Conservation (phyloP, 2,888 invertebrate species). For the Stenodera caucasica region DNA sequence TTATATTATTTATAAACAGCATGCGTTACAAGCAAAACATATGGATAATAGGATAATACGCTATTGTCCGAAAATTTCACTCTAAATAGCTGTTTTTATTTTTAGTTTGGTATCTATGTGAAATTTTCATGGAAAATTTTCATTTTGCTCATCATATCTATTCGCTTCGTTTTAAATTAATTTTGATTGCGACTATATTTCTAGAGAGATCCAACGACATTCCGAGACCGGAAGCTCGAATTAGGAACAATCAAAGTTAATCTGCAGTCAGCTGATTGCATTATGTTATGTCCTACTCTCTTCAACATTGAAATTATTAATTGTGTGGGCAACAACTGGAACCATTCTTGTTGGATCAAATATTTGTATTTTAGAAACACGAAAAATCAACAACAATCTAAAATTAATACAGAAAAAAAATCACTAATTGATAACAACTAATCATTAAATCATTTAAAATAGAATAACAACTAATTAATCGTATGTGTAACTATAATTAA, state of each 20-base stretch:
- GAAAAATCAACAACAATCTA: neutral
- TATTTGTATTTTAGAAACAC: constrained; percentile 1
- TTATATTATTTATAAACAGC: constrained; percentile 24
- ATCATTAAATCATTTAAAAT: neutral
- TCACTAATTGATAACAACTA: neutral
- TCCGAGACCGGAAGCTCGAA: constrained; percentile 53
- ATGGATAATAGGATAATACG: constrained; percentile 40
- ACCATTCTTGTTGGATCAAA: neutral
- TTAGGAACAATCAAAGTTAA: constrained; percentile 57
- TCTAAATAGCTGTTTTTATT: too few relatives aligned
- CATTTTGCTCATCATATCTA: neutral
- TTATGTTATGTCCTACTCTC: constrained; percentile 48
- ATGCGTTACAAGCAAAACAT: constrained; percentile 19
- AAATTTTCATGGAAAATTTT: neutral
- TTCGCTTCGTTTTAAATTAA: neutral
- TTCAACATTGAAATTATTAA: constrained; percentile 22
- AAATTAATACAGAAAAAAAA: neutral
- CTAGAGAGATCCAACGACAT: constrained; percentile 32
- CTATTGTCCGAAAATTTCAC: too few relatives aligned
- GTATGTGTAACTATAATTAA: neutral
- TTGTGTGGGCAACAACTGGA: constrained; percentile 22
- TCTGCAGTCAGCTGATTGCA: constrained; percentile 56
- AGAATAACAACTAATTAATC: neutral
- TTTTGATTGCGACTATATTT: constrained; percentile 4
- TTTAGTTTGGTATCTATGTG: too few relatives aligned